Evolutionary conservation across 2,888 invertebrate species (phyloP).

Genomic region (Odontocolon sp.): DNA sequence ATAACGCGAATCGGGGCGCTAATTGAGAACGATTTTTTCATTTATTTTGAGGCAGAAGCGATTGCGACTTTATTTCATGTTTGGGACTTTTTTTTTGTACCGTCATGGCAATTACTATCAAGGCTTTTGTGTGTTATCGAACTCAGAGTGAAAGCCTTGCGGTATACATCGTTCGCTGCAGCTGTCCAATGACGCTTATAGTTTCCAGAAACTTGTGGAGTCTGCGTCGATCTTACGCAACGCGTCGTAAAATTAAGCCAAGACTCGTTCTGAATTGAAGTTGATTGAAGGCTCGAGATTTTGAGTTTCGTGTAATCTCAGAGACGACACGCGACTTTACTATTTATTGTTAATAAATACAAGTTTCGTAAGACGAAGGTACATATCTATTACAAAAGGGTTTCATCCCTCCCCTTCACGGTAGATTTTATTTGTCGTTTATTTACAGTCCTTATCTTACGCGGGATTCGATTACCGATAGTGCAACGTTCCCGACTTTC

Average conservation of each 20-base stretch:
- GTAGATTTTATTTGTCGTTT: slow-evolving; percentile 54
- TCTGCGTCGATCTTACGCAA: slow-evolving; percentile 6
- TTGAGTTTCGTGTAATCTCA: slow-evolving; percentile 11
- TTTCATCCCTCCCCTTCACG: slow-evolving; percentile 45
- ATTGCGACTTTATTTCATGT: too few relatives aligned
- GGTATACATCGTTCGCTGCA: neutral
- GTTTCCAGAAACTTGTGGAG: slow-evolving; percentile 1
- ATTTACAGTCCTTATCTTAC: slow-evolving; percentile 69
- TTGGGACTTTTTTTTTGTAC: neutral
- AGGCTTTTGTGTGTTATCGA: neutral
- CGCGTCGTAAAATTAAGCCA: neutral
- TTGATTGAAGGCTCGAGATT: neutral
- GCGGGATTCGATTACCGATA: slow-evolving; percentile 52
- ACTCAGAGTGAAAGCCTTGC: slow-evolving; percentile 13
- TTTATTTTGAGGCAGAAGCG: too few relatives aligned
- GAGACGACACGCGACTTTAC: slow-evolving; percentile 44
- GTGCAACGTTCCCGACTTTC: slow-evolving; percentile 56
- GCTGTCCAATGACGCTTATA: slow-evolving; percentile 10
- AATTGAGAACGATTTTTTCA: neutral
- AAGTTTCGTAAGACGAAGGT: slow-evolving; percentile 69
- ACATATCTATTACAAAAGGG: slow-evolving; percentile 69
- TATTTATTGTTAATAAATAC: slow-evolving; percentile 78
- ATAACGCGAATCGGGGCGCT: neutral
- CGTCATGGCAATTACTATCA: neutral
- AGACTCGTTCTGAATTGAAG: neutral